Percentiles rank a stretch among this genome's conserved stretches.
These are phyloP conservation scores for Pangasius mekongensis DNA, from an alignment of 2,797 vertebrate genomes.

Conservation along the genomic window DNA sequence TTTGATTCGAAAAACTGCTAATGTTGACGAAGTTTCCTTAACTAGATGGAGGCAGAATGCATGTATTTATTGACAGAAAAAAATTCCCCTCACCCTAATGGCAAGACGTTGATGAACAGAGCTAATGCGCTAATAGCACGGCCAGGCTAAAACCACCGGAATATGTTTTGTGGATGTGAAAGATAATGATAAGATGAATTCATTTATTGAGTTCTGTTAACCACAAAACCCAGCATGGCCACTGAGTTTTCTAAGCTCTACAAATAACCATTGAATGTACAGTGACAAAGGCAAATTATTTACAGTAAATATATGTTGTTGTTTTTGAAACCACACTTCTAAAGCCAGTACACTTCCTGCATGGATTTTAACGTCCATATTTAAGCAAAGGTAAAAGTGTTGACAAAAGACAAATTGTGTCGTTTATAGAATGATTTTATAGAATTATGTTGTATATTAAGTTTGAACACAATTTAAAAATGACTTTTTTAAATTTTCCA, in stretches of 20 bases:
- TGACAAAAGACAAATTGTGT: neutral
- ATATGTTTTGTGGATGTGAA: neutral
- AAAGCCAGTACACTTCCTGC: neutral
- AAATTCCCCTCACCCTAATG: neutral
- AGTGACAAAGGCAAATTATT: neutral
- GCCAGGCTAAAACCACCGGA: neutral
- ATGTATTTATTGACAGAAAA: neutral
- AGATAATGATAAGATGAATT: neutral
- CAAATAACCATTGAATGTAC: neutral
- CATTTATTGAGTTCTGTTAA: neutral
- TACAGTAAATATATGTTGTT: neutral
- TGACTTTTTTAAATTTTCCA: neutral
- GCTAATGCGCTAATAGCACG: neutral
- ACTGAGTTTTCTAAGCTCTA: too few relatives aligned
- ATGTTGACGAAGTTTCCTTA: neutral
- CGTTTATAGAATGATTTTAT: neutral
- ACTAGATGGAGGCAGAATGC: neutral
- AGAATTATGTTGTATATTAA: neutral
- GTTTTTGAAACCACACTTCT: neutral
- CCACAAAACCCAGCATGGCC: neutral
- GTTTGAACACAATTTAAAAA: neutral
- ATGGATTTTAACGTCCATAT: neutral
- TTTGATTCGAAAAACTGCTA: slow-evolving; percentile 4
- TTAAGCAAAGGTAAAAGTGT: neutral
- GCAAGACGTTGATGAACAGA: neutral